Percentiles rank a stretch among this genome's conserved stretches.
These are phyloP conservation scores for Drosophila kambysellisi DNA, from an alignment of 2,888 invertebrate species.

Conservation along the genomic window DNA sequence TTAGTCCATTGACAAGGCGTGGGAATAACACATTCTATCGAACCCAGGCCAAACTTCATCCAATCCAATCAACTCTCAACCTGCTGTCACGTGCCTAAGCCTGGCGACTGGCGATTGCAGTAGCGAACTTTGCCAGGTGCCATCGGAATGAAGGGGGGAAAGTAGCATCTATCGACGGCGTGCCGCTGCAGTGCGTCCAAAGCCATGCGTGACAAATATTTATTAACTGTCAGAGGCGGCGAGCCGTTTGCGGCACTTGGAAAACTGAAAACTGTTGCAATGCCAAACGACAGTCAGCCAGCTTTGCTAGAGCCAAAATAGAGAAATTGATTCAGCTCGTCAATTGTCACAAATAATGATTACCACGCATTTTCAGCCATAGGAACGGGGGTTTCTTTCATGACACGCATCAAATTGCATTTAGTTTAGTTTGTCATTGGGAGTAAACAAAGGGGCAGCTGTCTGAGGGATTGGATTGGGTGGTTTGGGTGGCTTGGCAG, in stretches of 20 bases:
- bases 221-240: conserved; percentile 65
- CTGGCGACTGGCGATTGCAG: conserved; percentile 4
- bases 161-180: conserved; percentile 7
- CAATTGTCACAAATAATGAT: conserved; percentile 79
- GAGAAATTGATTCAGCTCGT: conserved; percentile 66
- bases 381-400: conserved; percentile 34
- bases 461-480: background rate
- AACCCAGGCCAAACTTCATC: conserved; percentile 15
- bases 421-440: conserved; percentile 71
- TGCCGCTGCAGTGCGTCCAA: conserved; percentile 65
- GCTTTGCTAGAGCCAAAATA: conserved; percentile 5
- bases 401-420: conserved; percentile 79
- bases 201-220: conserved; percentile 70
- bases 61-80: conserved; percentile 11
- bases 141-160: conserved; percentile 2
- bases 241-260: conserved; percentile 49
- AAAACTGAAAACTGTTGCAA: conserved; percentile 45
- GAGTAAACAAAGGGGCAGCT: conserved; percentile 42
- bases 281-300: conserved; percentile 31
- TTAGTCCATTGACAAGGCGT: conserved; percentile 59
- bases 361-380: conserved; percentile 69
- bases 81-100: conserved; percentile 70
- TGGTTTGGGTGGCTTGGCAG: conserved; percentile 1
- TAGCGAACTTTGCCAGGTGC: conserved; percentile 54
- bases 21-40: conserved; percentile 48